Percentiles rank a stretch among this genome's conserved stretches.
These are phyloP conservation scores for Melinaea menophilus DNA, from an alignment of 2,888 invertebrate species.

Conservation along the genomic window DNA sequence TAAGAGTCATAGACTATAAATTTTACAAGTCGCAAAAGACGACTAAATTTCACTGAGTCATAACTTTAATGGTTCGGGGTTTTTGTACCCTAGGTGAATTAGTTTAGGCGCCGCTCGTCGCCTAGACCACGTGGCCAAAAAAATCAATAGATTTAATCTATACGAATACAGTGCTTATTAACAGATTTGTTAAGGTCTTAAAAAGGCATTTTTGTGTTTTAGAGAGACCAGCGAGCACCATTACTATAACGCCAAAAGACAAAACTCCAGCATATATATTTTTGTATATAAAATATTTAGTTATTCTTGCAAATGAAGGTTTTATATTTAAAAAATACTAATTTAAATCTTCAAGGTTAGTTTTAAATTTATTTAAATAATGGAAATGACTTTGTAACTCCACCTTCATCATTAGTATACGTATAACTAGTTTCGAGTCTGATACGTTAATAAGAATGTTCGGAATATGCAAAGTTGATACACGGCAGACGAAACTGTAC, in stretches of 20 bases:
- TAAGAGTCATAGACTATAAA: background rate
- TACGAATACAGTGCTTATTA: background rate
- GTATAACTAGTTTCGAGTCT: conserved; percentile 11
- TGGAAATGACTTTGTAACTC: conserved; percentile 13
- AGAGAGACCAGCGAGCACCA: no score
- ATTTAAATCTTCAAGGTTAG: conserved; percentile 20
- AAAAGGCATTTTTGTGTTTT: no score
- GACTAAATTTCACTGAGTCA: background rate
- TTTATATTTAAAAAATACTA: conserved; percentile 7
- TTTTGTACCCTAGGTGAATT: conserved; percentile 5
- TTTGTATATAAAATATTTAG: background rate
- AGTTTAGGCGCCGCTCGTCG: background rate
- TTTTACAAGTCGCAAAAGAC: background rate
- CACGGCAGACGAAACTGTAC: background rate
- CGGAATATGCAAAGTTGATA: background rate
- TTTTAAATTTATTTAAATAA: conserved; percentile 11
- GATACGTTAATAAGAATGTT: background rate
- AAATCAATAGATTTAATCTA: conserved; percentile 3
- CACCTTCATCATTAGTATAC: conserved; percentile 18
- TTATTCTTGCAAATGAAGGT: background rate
- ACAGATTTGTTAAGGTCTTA: background rate
- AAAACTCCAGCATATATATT: background rate
- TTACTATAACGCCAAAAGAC: no score
- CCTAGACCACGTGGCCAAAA: background rate
- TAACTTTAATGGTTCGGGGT: background rate